Conservation (phyloP, 2,113 vertebrate genomes). For the Channa maculata region DNA sequence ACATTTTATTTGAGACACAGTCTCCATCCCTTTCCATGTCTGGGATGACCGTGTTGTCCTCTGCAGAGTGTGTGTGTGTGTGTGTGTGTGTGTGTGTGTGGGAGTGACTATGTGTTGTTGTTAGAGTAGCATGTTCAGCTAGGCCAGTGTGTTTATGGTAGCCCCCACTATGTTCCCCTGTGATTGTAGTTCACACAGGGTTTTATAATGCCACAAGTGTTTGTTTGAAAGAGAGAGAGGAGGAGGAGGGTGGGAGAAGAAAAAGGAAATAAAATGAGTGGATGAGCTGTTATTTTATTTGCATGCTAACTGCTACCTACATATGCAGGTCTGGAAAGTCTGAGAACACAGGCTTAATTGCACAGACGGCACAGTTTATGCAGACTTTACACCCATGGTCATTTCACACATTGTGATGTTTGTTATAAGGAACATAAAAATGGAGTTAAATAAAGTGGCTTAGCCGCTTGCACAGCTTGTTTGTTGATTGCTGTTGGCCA, state of each 20-base stretch:
- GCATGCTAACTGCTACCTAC: constrained; percentile 55
- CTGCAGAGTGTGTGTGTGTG: constrained; percentile 20
- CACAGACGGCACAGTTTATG: constrained; percentile 21
- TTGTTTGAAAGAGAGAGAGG: constrained; percentile 46
- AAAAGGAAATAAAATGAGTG: constrained; percentile 49
- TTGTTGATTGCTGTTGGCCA: constrained; percentile 20
- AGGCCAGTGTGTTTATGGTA: constrained; percentile 19
- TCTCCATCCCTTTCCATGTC: constrained; percentile 20
- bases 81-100: not conserved
- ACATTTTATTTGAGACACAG: constrained; percentile 2
- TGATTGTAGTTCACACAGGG: constrained; percentile 17
- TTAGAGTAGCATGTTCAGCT: constrained; percentile 22
- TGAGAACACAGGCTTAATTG: constrained; percentile 29
- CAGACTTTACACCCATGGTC: constrained; percentile 40
- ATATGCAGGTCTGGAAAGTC: constrained; percentile 53
- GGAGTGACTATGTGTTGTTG: constrained; percentile 23
- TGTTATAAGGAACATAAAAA: constrained; percentile 40
- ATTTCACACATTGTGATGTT: constrained; percentile 40
- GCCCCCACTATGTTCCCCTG: constrained; percentile 23
- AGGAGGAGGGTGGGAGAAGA: constrained; percentile 39
- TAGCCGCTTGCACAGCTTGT: constrained; percentile 28
- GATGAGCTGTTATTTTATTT: constrained; percentile 35
- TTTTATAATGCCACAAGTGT: constrained; percentile 44
- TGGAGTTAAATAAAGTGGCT: constrained; percentile 12
- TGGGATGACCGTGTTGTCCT: constrained; percentile 42